Percentiles rank a stretch among this genome's conserved stretches.
These are phyloP conservation scores for Momotus momota DNA, from an alignment of 2,797 vertebrate genomes.

Conservation along the genomic window DNA sequence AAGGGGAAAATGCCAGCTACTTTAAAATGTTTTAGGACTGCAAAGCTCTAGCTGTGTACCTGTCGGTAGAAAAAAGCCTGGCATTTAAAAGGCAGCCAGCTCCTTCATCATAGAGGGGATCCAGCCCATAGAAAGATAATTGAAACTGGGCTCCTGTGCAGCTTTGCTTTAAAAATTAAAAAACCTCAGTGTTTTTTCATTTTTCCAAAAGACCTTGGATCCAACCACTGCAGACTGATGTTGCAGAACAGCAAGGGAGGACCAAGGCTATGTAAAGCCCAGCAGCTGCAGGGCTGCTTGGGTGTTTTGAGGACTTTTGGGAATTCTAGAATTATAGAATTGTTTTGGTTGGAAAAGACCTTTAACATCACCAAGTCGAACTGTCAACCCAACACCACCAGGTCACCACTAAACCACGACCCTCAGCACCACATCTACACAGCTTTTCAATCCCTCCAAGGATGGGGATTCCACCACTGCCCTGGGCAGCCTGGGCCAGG, in stretches of 20 bases:
- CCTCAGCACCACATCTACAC: not conserved
- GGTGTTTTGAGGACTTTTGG: not conserved
- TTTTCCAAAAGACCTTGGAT: not conserved
- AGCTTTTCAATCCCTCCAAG: not conserved
- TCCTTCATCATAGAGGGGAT: not conserved
- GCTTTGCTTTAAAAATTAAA: not conserved
- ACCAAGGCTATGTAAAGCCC: rapidly evolving
- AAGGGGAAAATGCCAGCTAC: not conserved
- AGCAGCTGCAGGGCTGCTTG: not conserved
- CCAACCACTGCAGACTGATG: not conserved
- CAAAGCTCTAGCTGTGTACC: not conserved
- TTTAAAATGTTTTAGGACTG: not conserved
- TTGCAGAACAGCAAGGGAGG: not conserved
- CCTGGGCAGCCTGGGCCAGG: not conserved
- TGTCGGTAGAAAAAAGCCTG: not conserved
- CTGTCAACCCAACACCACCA: not conserved
- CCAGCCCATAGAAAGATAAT: not conserved
- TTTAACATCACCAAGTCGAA: not conserved
- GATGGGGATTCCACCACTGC: not conserved
- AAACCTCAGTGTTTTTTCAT: not conserved
- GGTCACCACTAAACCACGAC: not conserved
- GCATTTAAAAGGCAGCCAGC: not conserved
- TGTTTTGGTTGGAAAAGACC: not conserved
- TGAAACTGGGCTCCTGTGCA: not conserved
- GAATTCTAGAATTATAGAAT: not conserved